These are phyloP conservation scores for Archocentrus centrarchus DNA, from an alignment of 2,113 vertebrate genomes.

Conservation along the genomic window DNA sequence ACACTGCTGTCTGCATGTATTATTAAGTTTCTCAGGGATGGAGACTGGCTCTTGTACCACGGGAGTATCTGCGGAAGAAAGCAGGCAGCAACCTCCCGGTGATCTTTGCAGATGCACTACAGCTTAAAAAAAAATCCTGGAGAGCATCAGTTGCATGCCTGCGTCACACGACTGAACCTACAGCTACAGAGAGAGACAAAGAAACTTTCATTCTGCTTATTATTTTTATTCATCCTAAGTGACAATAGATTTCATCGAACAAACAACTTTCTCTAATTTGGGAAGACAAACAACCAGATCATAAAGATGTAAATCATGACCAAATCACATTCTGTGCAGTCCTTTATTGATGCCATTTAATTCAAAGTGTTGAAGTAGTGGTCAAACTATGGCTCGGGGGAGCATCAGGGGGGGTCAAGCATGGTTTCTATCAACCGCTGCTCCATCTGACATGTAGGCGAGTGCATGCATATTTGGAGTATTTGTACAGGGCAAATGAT, in stretches of 20 bases:
- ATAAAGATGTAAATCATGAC: neutral
- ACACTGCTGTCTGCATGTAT: conserved; percentile 44
- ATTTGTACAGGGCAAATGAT: neutral
- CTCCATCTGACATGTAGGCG: neutral
- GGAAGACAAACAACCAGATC: neutral
- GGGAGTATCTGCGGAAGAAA: conserved; percentile 24
- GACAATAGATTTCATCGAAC: neutral
- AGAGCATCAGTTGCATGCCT: conserved; percentile 48
- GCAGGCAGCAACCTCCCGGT: conserved; percentile 1
- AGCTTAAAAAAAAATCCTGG: conserved; percentile 63
- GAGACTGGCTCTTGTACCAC: conserved; percentile 14
- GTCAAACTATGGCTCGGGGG: conserved; percentile 34
- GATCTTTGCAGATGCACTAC: conserved; percentile 36
- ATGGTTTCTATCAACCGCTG: conserved; percentile 20
- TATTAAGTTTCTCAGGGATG: conserved; percentile 20
- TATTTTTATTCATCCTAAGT: neutral
- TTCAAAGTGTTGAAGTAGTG: conserved; percentile 19
- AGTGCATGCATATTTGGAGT: neutral
- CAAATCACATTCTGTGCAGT: neutral
- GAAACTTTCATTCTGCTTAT: neutral
- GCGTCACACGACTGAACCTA: conserved; percentile 51
- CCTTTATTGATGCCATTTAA: conserved; percentile 29
- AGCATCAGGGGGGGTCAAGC: conserved; percentile 27
- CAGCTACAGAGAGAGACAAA: neutral
- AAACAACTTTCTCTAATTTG: neutral